Evolutionary conservation across 2,888 invertebrate genomes (phyloP), one percentile per base, ranked within the genome.

Genomic region (Campoletis raptor): DNA sequence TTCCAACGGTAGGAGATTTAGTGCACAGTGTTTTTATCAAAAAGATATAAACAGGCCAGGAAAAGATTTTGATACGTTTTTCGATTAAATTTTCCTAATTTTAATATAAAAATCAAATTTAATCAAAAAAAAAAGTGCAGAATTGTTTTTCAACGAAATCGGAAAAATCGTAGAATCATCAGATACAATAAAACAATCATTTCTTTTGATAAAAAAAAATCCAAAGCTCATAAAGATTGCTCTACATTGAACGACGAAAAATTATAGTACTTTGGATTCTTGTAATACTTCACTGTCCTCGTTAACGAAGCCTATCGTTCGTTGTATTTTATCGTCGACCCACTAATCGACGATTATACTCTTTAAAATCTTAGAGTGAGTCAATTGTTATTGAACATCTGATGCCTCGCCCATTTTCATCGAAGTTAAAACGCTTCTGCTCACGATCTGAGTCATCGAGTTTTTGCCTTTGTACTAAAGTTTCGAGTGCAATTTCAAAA

Each of bases 221-320:
- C 7, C 12, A 30, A 3, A 6, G 15, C 15, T 15, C 6, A 30
- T 61, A 30, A 30, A n/a, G 12, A 6, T 30, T 24, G 61, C 61
- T 61, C 61, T 61, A 61, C 61, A 30, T 61, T 12, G 61, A 61
- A 30, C 61, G 30, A 61, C 61, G 61, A 61, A 61, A 61, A 61
- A 61, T 61, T 12, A 30, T 30, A 30, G 61, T 30, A 61, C 61
- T 61, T 61, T 61, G 61, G 61, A 61, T 61, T 15, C 61, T 61
- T 61, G 61, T 24, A 24, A 57, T 30, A 30, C 24, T 61, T 30
- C 30, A 15, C 6, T 61, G 61, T 30, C 24, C 61, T 61, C 24
- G 12, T 67, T 42, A 67, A n/a, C 40, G 1, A 40, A 21, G 40
- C 40, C 37, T 67, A 42, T 40, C 21, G 42, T 42, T 40, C 7